Percentiles rank a stretch among this genome's conserved stretches.
Evolutionary conservation across 2,888 invertebrate genomes (phyloP).

Genomic region (Drosophila lacicola): DNA sequence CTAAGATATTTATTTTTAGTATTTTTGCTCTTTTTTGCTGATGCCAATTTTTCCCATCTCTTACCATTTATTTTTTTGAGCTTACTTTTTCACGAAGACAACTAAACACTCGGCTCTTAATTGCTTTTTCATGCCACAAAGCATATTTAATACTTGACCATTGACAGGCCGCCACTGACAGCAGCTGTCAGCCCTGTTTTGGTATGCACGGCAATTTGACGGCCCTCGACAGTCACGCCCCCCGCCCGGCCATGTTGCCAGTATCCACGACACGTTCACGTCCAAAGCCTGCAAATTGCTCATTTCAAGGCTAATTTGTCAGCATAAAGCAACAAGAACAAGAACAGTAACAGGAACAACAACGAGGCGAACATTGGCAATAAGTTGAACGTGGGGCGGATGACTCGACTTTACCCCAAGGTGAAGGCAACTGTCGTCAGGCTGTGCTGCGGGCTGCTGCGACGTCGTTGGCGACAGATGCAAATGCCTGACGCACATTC

Average conservation of each 20-base stretch:
- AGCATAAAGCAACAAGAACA: constrained; percentile 51
- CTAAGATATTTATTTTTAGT: background rate
- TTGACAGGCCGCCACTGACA: constrained; percentile 72
- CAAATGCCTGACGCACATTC: constrained; percentile 50
- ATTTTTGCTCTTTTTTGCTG: background rate
- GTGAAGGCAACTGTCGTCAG: constrained; percentile 33
- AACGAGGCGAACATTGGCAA: constrained; percentile 35
- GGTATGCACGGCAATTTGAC: constrained; percentile 61
- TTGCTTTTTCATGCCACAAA: constrained; percentile 76
- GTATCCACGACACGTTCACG: constrained; percentile 32
- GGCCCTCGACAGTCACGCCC: constrained; percentile 20
- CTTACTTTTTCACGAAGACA: constrained; percentile 9
- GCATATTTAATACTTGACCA: constrained; percentile 73
- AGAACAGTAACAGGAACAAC: constrained; percentile 21
- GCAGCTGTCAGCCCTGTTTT: constrained; percentile 75
- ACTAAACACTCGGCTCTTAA: constrained; percentile 63
- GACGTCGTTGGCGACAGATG: constrained; percentile 51
- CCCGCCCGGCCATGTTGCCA: background rate
- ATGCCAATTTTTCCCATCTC: background rate
- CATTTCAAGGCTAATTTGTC: constrained; percentile 83
- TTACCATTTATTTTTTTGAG: constrained; percentile 8
- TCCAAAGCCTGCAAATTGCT: constrained; percentile 73
- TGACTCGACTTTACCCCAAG: constrained; percentile 24
- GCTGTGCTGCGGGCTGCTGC: constrained; percentile 3
- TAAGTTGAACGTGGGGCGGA: constrained; percentile 22